Evolutionary conservation across 2,113 vertebrate genomes (phyloP), one percentile per base, ranked within the genome.

Genomic region (Hipposideros armiger): DNA sequence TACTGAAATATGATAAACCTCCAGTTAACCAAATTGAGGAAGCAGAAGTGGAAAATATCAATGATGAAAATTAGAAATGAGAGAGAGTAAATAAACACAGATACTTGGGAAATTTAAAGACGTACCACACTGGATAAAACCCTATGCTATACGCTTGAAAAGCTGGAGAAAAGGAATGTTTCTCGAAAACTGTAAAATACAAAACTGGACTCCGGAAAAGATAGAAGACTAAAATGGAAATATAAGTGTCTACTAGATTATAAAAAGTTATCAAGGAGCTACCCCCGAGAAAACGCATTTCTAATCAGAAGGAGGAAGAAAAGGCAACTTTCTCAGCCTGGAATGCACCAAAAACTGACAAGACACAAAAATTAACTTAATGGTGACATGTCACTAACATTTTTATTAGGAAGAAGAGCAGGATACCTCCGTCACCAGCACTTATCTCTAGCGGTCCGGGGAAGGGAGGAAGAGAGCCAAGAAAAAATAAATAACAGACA

Each of bases 381-480:
- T 0, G 0, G 50, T 54, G 80, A 17, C 24, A 8, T 2, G 1
- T 36, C 26, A 36, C 17, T 30, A 19, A 60, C 11, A 7, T 11
- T 74, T 50, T 32, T 7, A 77, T 42, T 24, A 69, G 42, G 19
- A 84, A 50, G 17, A 66, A 70, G 26, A 13, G 19, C 13, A 76
- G 42, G 58, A 7, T 14, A 47, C 3, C 13, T 77, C 10, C 20
- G 22, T 42, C 4, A 4, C 24, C 32, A 42, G 6, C 32, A 15
- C 8, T 42, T 9, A 50, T 20, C 4, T 20, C 9, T 50, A 19
- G 17, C 76, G 26, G 26, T 24, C 67, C 28, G 13, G 11, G 47
- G 13, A 11, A 36, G 0, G 30, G 40, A 60, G 9, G 22, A 19
- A 67, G 11, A 7, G 56, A 66, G 22, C 40, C 42, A 11, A 30